Percentiles rank a stretch among this genome's conserved stretches.
Conservation (phyloP, 1,140 invertebrate species). For the Zophobas atratus region DNA sequence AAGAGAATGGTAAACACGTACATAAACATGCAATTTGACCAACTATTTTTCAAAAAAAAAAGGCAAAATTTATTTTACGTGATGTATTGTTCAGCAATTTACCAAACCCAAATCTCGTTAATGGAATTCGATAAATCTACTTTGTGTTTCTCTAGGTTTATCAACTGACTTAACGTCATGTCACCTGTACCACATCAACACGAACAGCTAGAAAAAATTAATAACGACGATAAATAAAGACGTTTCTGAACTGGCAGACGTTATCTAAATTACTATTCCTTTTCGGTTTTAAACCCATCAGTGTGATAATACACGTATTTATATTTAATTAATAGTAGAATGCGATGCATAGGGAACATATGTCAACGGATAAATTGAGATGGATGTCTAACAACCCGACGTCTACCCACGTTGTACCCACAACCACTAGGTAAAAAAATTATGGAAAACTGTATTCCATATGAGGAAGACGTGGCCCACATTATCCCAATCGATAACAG, state of each 20-base stretch:
- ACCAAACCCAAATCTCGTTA: too few species aligned
- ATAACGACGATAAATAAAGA: slow-evolving; percentile 12
- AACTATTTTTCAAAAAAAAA: not conserved
- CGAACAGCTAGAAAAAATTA: slow-evolving; percentile 24
- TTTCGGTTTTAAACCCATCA: slow-evolving; percentile 21
- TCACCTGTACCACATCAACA: not conserved
- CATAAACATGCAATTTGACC: too few species aligned
- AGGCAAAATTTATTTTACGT: not conserved
- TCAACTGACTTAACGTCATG: not conserved
- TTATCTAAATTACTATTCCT: slow-evolving; percentile 23
- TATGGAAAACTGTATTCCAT: slow-evolving; percentile 1
- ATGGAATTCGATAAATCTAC: too few species aligned
- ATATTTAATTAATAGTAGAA: slow-evolving; percentile 34
- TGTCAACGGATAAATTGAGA: slow-evolving; percentile 16
- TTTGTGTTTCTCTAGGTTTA: not conserved
- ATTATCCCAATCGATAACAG: slow-evolving; percentile 18
- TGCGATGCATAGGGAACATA: slow-evolving; percentile 5
- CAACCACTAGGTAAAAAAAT: not conserved
- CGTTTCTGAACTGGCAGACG: not conserved
- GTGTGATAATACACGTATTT: slow-evolving; percentile 12
- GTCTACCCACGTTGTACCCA: slow-evolving; percentile 13
- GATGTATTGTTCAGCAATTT: too few species aligned
- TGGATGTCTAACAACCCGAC: slow-evolving; percentile 3
- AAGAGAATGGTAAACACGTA: too few species aligned
- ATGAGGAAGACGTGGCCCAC: slow-evolving; percentile 19